Base-by-base conservation (phyloP, 2,797 vertebrate species). In the Rhinophrynus dorsalis region DNA sequence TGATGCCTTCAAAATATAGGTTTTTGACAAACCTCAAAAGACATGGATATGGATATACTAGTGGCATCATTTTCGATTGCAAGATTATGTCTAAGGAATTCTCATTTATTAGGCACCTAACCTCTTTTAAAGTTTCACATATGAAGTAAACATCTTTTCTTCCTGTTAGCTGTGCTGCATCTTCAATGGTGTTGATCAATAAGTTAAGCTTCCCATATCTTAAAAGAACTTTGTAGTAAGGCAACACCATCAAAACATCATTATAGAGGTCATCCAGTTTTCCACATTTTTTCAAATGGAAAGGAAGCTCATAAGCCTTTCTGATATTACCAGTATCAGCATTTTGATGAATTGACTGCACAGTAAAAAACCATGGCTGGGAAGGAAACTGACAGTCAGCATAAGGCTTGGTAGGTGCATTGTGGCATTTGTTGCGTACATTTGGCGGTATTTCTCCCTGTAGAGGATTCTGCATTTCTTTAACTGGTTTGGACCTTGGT, bases 161-260 rank as follows among this genome's bases (percentile, higher is more conserved):
- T 35, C 84, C 80, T 9, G n/a, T 2, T 12, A 68, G 59, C 30
- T 50, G 52, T 17, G 75, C 71, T 2, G 71, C 75, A 15, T 72
- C 62, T 30, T 86, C 80, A 55, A 93, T 65, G 81, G 89, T 82
- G 38, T 67, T 45, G 3, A 89, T 51, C 26, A 94, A 77, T 3
- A 82, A 84, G 7, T 58, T 59, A 6, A 88, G 72, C 21, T 83
- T 80, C 23, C 77, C 82, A 32, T 82, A 82, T 66, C 23, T 79
- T 45, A 90, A 54, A 86, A 91, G 87, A 3, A 82, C 88, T 76
- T 84, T 79, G 18, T 90, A 88, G 69, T 90, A 91, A 15, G 47
- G 72, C 1, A 80, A 67, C 26, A 82, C 88, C 80, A 87, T 80
- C 35, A 92, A 64, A 40, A 89, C 33, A 12, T 54, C 30, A 1